These are phyloP conservation scores for Paracanthobrama guichenoti DNA, from an alignment of 2,113 vertebrate species.

Conservation along the genomic window DNA sequence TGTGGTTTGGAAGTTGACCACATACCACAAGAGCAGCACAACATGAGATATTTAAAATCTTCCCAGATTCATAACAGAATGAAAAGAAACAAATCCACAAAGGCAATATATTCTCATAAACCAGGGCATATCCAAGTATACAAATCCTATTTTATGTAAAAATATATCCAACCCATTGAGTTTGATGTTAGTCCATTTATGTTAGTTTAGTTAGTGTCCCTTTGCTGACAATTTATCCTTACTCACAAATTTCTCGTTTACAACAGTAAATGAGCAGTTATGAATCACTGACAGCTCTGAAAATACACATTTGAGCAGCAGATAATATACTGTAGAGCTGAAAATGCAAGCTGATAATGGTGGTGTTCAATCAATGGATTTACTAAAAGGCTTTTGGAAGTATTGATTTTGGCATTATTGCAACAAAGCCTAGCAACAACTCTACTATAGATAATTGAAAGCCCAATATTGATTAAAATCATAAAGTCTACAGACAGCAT, in stretches of 20 bases:
- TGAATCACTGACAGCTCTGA: neutral
- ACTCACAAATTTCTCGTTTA: neutral
- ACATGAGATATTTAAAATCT: neutral
- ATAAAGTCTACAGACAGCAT: neutral
- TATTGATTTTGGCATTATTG: constrained; percentile 38
- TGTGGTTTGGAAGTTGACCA: constrained; percentile 17
- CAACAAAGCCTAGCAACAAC: constrained; percentile 21
- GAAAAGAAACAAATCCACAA: neutral
- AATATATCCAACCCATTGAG: neutral
- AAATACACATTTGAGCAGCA: neutral
- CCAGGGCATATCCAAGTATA: neutral
- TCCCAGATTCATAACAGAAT: neutral
- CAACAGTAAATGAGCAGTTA: neutral
- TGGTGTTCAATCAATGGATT: constrained; percentile 17
- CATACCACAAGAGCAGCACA: constrained; percentile 1
- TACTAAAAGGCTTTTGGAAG: constrained; percentile 23
- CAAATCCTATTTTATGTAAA: neutral
- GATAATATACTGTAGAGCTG: neutral
- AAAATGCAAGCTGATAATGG: constrained; percentile 17
- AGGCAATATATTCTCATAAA: neutral
- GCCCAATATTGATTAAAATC: constrained; percentile 3
- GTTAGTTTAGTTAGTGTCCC: neutral
- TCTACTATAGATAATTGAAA: neutral
- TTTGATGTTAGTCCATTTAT: neutral
- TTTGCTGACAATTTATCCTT: neutral